Evolutionary conservation across 2,888 invertebrate species (phyloP).

Genomic region (Sclerodermus sp.): DNA sequence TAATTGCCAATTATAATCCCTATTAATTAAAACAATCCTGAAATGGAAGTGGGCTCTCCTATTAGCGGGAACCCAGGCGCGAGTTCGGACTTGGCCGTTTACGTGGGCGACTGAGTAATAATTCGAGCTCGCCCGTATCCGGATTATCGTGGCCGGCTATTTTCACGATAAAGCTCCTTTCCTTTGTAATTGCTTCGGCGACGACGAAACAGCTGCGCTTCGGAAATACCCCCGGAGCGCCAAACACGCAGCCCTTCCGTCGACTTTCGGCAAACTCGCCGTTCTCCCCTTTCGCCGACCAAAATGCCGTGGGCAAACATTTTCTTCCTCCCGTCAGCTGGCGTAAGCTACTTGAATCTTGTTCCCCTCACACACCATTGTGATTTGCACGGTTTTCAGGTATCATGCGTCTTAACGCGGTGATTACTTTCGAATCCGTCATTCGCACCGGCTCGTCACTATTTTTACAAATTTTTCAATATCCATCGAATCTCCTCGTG

Average conservation of each 20-base stretch:
- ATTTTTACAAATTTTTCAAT: no score
- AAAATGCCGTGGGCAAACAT: slow-evolving; percentile 7
- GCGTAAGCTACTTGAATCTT: no score
- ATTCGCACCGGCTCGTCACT: no score
- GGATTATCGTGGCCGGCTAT: slow-evolving; percentile 48
- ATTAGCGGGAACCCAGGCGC: slow-evolving; percentile 35
- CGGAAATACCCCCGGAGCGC: slow-evolving; percentile 22
- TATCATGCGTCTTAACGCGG: no score
- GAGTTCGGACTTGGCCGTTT: slow-evolving; percentile 36
- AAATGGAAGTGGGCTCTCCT: slow-evolving; percentile 40
- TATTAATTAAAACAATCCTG: slow-evolving; percentile 51
- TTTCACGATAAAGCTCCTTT: slow-evolving; percentile 47
- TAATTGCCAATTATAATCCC: slow-evolving; percentile 53
- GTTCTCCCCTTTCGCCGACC: background rate
- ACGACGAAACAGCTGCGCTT: slow-evolving; percentile 50
- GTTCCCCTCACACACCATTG: no score
- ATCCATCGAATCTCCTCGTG: no score
- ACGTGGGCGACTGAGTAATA: slow-evolving; percentile 45
- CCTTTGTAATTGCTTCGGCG: slow-evolving; percentile 52
- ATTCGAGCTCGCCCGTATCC: slow-evolving; percentile 40
- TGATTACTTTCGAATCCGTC: no score
- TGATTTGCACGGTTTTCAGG: no score
- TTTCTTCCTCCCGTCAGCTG: no score
- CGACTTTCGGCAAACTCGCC: background rate
- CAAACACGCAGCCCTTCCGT: background rate